These are phyloP conservation scores for Dione vanillae DNA, from an alignment of 2,888 invertebrate genomes.

Conservation along the genomic window DNA sequence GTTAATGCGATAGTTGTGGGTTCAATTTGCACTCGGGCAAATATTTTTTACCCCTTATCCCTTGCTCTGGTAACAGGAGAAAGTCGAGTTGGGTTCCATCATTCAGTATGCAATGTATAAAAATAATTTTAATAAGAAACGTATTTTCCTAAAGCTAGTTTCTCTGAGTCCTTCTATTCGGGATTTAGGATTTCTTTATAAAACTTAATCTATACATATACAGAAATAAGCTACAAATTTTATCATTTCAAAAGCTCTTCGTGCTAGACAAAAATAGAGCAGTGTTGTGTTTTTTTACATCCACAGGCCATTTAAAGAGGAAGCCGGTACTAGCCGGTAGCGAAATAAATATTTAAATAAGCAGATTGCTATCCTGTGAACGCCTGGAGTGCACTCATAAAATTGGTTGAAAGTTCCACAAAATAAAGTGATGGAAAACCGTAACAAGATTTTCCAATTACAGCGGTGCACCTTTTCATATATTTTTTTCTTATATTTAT, in stretches of 20 bases:
- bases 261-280: constrained; percentile 15
- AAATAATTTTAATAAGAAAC: no score
- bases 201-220: background rate
- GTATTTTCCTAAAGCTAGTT: no score
- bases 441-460: constrained; percentile 34
- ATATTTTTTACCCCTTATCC: no score
- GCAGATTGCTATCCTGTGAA: constrained; percentile 30
- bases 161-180: no score
- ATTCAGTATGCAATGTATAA: no score
- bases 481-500: background rate
- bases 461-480: constrained; percentile 10
- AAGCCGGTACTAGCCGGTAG: constrained; percentile 15
- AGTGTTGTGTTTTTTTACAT: constrained; percentile 1
- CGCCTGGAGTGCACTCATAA: constrained; percentile 28
- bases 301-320: constrained; percentile 21
- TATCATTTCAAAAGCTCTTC: constrained; percentile 1
- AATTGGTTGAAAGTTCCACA: constrained; percentile 21
- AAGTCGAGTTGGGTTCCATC: no score
- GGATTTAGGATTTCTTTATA: background rate
- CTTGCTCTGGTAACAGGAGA: no score
- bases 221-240: background rate
- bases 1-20: no score
- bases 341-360: constrained; percentile 32
- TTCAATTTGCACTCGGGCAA: no score
- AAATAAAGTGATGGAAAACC: constrained; percentile 27